Percentiles rank a stretch among this genome's conserved stretches.
phyloP scores from a whole-genome alignment of 2,113 vertebrate genomes.

The Bambusicola thoracicus region DNA sequence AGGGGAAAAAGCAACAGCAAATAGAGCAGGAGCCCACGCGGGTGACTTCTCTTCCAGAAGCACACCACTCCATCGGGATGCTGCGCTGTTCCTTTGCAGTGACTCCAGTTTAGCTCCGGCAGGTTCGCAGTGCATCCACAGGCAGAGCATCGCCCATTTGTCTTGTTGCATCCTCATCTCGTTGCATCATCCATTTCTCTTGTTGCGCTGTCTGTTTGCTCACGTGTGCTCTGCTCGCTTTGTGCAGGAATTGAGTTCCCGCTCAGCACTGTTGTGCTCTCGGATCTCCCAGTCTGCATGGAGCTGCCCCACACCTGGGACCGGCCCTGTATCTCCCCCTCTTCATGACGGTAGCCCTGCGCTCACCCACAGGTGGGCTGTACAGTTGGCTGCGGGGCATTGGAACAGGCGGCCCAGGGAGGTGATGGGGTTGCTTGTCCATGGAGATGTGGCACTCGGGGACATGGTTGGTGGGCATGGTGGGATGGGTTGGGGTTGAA shows the following conservation, averaged over 20 bases:
- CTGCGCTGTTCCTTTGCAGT: accelerated
- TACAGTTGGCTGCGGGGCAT: neutral
- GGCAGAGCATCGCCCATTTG: neutral
- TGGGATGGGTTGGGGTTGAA: neutral
- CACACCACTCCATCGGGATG: accelerated
- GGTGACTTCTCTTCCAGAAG: neutral
- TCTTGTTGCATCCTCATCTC: neutral
- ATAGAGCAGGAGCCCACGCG: accelerated
- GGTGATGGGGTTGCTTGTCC: too few relatives aligned
- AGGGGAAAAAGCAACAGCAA: neutral
- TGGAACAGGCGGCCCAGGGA: too few relatives aligned
- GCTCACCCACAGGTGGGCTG: neutral
- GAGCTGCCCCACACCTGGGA: neutral
- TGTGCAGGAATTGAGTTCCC: neutral
- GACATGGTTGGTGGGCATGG: neutral
- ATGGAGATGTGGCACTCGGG: too few relatives aligned
- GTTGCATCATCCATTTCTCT: too few relatives aligned
- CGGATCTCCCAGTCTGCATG: too few relatives aligned
- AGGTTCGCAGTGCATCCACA: accelerated
- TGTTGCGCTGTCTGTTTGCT: neutral
- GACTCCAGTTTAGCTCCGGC: neutral
- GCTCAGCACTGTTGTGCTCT: neutral
- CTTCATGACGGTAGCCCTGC: neutral
- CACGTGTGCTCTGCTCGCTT: neutral
- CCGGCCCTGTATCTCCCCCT: neutral